Base-by-base conservation (phyloP, 2,888 invertebrate species). In the Alcis repandata region DNA sequence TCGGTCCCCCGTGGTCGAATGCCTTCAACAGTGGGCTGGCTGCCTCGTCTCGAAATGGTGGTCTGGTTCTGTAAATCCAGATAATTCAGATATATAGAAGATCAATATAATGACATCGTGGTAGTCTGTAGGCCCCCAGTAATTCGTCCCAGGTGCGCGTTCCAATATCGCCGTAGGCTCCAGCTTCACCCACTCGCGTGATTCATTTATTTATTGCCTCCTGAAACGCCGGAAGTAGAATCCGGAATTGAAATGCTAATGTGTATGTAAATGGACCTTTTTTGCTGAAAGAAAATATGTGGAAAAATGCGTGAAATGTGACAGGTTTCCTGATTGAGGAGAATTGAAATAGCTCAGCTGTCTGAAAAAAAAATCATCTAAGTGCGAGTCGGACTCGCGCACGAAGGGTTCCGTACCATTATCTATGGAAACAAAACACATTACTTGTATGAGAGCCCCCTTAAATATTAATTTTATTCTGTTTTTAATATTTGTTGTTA, bases 141-240 rank as follows among this genome's bases (percentile, higher is more conserved):
- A 51, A 60, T 60, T 52, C 51, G 59, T 54, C 56, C 51, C 59
- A 59, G 59, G 65, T 59, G 56, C 40, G 43, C 59, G 13, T 32
- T 53, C 53, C 45, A 59, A 63, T 65, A 60, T 53, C n/a, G 43
- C 43, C 32, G 58, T 40, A 56, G 40, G 46, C 60, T 38, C 46
- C 38, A 32, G 57, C 60, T 38, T 51, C 57, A 59, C 46, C 57
- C 65, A 52, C 41, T 52, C 65, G 60, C 45, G 52, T 66, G 57
- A 57, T 66, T 66, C 65, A 60, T 60, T 57, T 65, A 65, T 65
- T 60, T 66, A 66, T 61, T 57, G 40, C 60, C 65, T 56, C 32
- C 54, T 32, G 60, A 20, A 45, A 60, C 17, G 20, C 33, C 59
- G 59, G 60, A 65, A 49, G 60, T 51, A 45, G 56, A 60, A 51